These are phyloP conservation scores for Xanthorhoe designata DNA, from an alignment of 2,888 invertebrate species.

Conservation along the genomic window DNA sequence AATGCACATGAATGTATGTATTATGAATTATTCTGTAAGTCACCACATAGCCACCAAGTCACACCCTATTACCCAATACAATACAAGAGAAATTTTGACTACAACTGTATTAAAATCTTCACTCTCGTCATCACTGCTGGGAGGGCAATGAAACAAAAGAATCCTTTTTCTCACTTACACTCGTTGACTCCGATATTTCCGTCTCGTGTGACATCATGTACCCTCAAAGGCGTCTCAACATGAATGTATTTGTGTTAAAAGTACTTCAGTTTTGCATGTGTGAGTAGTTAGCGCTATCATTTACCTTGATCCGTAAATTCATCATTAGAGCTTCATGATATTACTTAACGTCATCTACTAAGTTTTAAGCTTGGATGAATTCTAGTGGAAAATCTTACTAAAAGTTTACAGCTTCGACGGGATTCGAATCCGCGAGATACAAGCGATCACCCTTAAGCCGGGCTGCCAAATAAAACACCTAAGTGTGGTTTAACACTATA, in stretches of 20 bases:
- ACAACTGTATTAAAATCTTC: slow-evolving; percentile 80
- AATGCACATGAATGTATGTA: background rate
- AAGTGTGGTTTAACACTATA: no score
- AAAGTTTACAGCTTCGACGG: no score
- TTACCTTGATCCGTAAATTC: slow-evolving; percentile 47
- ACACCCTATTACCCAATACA: slow-evolving; percentile 42
- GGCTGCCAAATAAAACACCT: no score
- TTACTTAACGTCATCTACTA: slow-evolving; percentile 1
- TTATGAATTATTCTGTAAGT: slow-evolving; percentile 2
- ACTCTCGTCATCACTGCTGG: slow-evolving; percentile 70
- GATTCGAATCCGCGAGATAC: no score
- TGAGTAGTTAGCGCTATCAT: slow-evolving; percentile 57
- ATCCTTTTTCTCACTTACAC: slow-evolving; percentile 62
- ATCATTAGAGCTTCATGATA: slow-evolving; percentile 43
- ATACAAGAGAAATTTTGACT: slow-evolving; percentile 65
- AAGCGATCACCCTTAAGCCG: no score
- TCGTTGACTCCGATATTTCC: slow-evolving; percentile 60
- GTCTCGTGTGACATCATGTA: slow-evolving; percentile 68
- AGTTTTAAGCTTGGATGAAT: background rate
- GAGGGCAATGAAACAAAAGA: slow-evolving; percentile 83
- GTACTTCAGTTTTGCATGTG: slow-evolving; percentile 55
- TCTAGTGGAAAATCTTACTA: no score
- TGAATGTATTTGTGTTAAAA: slow-evolving; percentile 70
- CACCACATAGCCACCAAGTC: slow-evolving; percentile 19
- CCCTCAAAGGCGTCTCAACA: slow-evolving; percentile 73